Base-by-base conservation (phyloP, 2,113 vertebrate species). In the Cynocephalus volans region DNA sequence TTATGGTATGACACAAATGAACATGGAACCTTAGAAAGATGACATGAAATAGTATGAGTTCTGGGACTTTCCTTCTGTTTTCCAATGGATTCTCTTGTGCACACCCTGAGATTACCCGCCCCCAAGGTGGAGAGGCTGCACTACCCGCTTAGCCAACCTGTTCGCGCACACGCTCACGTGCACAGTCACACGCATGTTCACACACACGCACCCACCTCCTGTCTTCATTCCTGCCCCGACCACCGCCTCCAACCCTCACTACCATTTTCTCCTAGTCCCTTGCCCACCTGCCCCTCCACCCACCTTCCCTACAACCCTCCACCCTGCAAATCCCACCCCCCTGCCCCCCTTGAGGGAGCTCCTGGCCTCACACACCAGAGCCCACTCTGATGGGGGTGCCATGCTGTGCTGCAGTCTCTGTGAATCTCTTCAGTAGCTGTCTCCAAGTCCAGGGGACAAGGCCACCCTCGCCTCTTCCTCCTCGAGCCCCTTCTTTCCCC, bases 91-190 rank as follows among this genome's bases (percentile, higher is more conserved):
- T 14, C 24, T 58, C 24, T 36, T 24, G 28, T 67, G 24, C 50
- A 26, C n/a, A 19, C 31, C 12, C n/a, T n/a, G 65, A 23, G 24
- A 14, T 62, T 19, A 48, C 10, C n/a, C 31, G 31, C 24, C 15
- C 52, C 24, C 48, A 8, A 23, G 50, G 15, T 14, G 17, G 8
- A 72, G 41, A 72, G 54, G 41, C 67, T 60, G 14, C 3, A 5
- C 50, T 2, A 5, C 1, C 1, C 1, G 18, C 15, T 28, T 14
- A 82, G n/a, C 23, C 31, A 52, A 28, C 18, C 8, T 7, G 64
- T 70, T 33, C 18, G 1, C 23, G 24, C 52, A 28, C 18, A 6
- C 5, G 64, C 62, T 33, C 18, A 1, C 41, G 41, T 6, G 13
- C 45, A 23, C 36, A 50, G 26, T 41, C 50, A 9, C 14, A 17